A percentile compares a stretch with the other conserved stretches of the same genome.
Evolutionary conservation across 2,113 vertebrate species (phyloP).

Genomic region (Tapirus terrestris): DNA sequence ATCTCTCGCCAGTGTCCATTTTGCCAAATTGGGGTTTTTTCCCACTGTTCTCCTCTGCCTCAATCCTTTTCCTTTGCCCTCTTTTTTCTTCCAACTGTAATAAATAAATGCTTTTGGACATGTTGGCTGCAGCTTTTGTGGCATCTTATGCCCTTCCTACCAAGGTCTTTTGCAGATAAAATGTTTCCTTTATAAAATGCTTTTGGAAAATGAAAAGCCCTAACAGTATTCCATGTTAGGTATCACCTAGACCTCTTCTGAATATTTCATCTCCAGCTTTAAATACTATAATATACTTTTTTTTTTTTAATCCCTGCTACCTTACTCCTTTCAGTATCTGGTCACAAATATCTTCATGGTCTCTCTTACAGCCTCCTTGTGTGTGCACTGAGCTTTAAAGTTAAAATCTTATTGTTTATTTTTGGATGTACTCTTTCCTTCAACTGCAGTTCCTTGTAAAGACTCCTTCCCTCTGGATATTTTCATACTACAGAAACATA

Average conservation of each 20-base stretch:
- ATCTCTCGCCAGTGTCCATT: not conserved
- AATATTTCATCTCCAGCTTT: not conserved
- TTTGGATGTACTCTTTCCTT: not conserved
- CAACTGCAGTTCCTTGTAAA: not conserved
- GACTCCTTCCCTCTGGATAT: not conserved
- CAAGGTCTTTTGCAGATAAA: slow-evolving; percentile 56
- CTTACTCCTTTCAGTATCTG: not conserved
- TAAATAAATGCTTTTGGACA: not conserved
- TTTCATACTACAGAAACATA: not conserved
- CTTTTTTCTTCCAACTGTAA: not conserved
- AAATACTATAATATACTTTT: not conserved
- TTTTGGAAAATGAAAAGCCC: not conserved
- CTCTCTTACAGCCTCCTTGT: not conserved
- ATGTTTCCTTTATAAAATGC: slow-evolving; percentile 12
- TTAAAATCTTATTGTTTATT: not conserved
- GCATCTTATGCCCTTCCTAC: not conserved
- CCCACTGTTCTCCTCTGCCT: not conserved
- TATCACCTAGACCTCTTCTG: not conserved
- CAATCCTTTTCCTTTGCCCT: not conserved
- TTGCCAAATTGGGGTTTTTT: not conserved
- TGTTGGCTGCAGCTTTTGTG: not conserved
- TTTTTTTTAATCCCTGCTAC: not conserved
- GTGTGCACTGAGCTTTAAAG: not conserved
- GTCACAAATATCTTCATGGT: not conserved
- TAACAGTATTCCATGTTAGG: not conserved